Conservation (phyloP, 2,888 invertebrate species). For the Himalopsyche kuldschensis region DNA sequence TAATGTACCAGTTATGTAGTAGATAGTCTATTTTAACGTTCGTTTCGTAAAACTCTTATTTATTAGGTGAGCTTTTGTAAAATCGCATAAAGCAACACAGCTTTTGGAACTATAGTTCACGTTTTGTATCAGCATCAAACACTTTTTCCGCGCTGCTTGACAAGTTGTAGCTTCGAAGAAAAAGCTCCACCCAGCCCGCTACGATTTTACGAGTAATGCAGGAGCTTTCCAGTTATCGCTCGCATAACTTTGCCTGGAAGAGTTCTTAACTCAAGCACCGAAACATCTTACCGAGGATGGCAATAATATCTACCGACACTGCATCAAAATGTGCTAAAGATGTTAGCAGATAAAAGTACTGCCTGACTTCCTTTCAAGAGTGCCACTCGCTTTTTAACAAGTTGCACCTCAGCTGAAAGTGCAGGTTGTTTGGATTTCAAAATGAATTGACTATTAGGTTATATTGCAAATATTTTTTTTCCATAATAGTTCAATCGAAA, state of each 20-base stretch:
- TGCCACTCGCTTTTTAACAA: not conserved
- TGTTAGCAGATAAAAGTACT: conserved; percentile 9
- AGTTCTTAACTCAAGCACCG: conserved; percentile 3
- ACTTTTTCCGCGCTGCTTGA: not conserved
- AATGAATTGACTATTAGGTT: not conserved
- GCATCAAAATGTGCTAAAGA: conserved; percentile 25
- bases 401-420: not conserved
- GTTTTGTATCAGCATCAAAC: not conserved
- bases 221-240: conserved; percentile 12
- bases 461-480: not conserved
- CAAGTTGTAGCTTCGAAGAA: not conserved
- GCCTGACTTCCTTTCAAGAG: not conserved
- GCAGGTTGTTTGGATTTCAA: not conserved
- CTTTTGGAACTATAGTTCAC: not conserved
- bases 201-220: conserved; percentile 12
- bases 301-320: conserved; percentile 11
- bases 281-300: not conserved
- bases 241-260: not conserved
- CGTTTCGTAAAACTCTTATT: too few relatives aligned
- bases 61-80: too few relatives aligned
- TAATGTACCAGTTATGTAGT: too few relatives aligned
- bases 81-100: too few relatives aligned
- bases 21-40: too few relatives aligned
- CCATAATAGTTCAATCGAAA: not conserved
- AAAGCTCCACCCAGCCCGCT: not conserved